Evolutionary conservation across 2,113 vertebrate species (phyloP), one percentile per base, ranked within the genome.

Genomic region (Paralichthys olivaceus): DNA sequence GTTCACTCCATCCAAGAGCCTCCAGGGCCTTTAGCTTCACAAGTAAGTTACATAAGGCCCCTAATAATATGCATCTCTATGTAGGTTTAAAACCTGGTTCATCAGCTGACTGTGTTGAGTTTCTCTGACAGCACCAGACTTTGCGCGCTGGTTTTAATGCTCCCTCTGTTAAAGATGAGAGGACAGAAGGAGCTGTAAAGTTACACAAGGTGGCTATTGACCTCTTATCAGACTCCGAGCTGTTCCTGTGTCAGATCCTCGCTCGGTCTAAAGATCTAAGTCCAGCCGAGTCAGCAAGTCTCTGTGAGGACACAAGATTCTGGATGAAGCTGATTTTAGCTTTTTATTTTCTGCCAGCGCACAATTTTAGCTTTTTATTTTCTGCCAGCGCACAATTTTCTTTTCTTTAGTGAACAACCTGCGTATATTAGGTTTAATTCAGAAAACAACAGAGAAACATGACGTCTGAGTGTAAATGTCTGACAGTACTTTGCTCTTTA

Each of bases 121-220:
- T 5, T n/a, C 49, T 17, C 17, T 19, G 45, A 17, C 15, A 49
- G 4, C 43, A 45, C 19, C 7, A n/a, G 53, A 77, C 85, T 87
- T 79, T 79, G 85, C 59, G 55, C 64, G 20, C n/a, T 7, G 53
- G n/a, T 22, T 12, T 22, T 4, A 22, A 12, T 2, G 49, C 19
- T 51, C 23, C 17, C 22, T 4, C 23, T 5, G 17, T 55, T 17
- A n/a, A 15, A 43, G 62, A 62, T 26, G 12, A 65, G 54, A 23
- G 7, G 53, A 58, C 61, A 45, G 45, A 76, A 85, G 61, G 72
- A 57, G 55, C 15, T 49, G 20, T 81, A 49, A 60, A 80, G 6
- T 14, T 88, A 89, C 83, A 87, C 71, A 28, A 79, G 61, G 45
- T 28, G 12, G 59, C n/a, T 61, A 79, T 86, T 22, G 53, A 28